A percentile compares a stretch with the other conserved stretches of the same genome.
These are phyloP conservation scores for Amblyopsis hoosieri DNA, from an alignment of 2,797 vertebrate species.

Conservation along the genomic window DNA sequence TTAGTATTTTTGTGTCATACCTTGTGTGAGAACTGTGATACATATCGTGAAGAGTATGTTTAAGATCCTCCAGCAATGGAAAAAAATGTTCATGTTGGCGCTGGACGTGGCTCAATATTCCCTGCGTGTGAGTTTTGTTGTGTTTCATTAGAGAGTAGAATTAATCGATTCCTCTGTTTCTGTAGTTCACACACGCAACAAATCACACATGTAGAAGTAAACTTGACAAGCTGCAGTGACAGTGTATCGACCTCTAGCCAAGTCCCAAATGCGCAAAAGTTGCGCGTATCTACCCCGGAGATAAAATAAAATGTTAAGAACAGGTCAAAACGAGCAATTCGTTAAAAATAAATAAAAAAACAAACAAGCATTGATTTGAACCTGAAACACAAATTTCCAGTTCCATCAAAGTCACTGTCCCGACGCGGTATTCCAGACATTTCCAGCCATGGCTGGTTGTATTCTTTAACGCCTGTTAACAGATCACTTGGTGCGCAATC, in stretches of 20 bases:
- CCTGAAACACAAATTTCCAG: no score
- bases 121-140: conserved; percentile 36
- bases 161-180: conserved; percentile 49
- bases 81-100: conserved; percentile 73
- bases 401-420: neutral
- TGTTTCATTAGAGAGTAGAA: conserved; percentile 40
- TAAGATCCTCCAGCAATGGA: conserved; percentile 64
- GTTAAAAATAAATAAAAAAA: neutral
- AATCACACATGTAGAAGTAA: conserved; percentile 61
- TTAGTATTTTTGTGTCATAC: conserved; percentile 54
- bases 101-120: conserved; percentile 49
- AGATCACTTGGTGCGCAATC: conserved; percentile 69
- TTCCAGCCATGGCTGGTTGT: conserved; percentile 33
- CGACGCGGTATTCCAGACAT: conserved; percentile 8
- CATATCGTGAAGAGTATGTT: conserved; percentile 66
- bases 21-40: conserved; percentile 66
- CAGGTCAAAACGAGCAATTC: neutral
- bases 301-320: neutral
- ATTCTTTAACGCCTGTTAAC: conserved; percentile 56
- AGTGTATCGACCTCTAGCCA: conserved; percentile 33
- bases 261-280: conserved; percentile 66
- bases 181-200: conserved; percentile 33
- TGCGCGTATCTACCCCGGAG: conserved; percentile 55
- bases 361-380: no score
- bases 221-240: conserved; percentile 14